These are phyloP conservation scores for Zaprionus nigranus DNA, from an alignment of 1,140 invertebrate genomes.

Conservation along the genomic window DNA sequence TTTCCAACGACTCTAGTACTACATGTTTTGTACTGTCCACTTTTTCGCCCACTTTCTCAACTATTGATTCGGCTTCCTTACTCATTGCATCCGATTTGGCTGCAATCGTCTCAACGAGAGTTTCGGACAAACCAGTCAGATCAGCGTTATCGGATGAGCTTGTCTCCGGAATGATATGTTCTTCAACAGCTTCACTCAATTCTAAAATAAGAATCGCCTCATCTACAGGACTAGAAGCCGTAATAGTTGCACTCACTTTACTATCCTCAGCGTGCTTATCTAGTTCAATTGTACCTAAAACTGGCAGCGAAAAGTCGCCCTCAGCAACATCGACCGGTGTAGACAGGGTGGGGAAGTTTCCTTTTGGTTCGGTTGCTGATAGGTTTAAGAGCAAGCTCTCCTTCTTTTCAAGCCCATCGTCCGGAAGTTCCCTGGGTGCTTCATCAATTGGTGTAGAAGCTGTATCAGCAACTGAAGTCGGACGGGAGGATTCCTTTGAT, in stretches of 20 bases:
- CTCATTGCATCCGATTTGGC: conserved; percentile 29
- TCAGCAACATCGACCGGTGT: conserved; percentile 77
- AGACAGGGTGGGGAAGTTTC: conserved; percentile 63
- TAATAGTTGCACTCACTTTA: conserved; percentile 42
- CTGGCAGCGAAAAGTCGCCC: conserved; percentile 55
- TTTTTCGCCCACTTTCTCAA: conserved; percentile 23
- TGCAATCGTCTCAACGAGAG: conserved; percentile 22
- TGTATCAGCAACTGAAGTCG: conserved; percentile 58
- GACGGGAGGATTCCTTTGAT: conserved; percentile 45
- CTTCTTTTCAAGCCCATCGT: conserved; percentile 4
- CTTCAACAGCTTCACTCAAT: conserved; percentile 11
- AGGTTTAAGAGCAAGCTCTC: conserved; percentile 20
- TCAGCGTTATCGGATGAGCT: conserved; percentile 3
- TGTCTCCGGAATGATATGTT: conserved; percentile 47
- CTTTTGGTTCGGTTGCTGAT: conserved; percentile 28
- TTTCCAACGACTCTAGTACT: conserved; percentile 31
- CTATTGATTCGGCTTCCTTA: conserved; percentile 20
- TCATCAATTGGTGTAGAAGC: conserved; percentile 71
- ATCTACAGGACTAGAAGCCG: conserved; percentile 77
- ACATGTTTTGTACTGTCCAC: conserved; percentile 37
- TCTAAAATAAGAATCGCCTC: conserved; percentile 50
- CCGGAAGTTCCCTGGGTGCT: conserved; percentile 44
- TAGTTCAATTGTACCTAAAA: conserved; percentile 1
- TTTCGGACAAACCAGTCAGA: conserved; percentile 18
- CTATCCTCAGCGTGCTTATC: conserved; percentile 53